A percentile compares a stretch with the other conserved stretches of the same genome.
phyloP scores from a whole-genome alignment of 2,797 vertebrate species.

The Hippopotamyrus pictus region DNA sequence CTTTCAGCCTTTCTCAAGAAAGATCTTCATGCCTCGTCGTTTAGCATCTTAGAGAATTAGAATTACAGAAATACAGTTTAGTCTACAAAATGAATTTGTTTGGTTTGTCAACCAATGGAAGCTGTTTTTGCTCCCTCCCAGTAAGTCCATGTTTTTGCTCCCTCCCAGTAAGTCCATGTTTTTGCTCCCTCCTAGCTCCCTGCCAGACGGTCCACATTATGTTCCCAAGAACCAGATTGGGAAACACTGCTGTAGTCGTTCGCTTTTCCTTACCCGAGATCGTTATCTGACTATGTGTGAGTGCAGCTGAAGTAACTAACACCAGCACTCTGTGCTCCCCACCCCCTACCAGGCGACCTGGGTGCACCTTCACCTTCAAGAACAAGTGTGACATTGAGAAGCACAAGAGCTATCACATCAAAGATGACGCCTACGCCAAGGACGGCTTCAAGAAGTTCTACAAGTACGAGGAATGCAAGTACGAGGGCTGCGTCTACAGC shows the following conservation, averaged over 20 bases:
- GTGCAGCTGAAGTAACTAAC: background rate
- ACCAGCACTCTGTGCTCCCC: background rate
- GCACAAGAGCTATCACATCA: slow-evolving; percentile 99
- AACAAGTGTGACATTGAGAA: slow-evolving; percentile 99
- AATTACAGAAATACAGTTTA: slow-evolving; percentile 17
- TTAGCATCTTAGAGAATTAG: background rate
- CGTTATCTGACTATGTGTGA: background rate
- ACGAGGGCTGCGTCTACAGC: slow-evolving; percentile 98
- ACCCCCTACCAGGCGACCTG: slow-evolving; percentile 70
- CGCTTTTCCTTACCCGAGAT: background rate
- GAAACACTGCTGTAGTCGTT: background rate
- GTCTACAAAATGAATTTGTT: background rate
- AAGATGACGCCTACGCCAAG: slow-evolving; percentile 98
- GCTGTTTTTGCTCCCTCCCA: too few relatives aligned
- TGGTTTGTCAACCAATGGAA: background rate
- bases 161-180: background rate
- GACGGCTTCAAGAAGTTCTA: slow-evolving; percentile 99
- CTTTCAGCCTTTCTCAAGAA: background rate
- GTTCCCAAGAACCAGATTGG: background rate
- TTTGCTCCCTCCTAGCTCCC: background rate
- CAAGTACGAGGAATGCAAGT: slow-evolving; percentile 98
- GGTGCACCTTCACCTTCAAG: slow-evolving; percentile 98
- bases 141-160: background rate
- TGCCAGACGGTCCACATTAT: background rate
- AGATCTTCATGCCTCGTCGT: background rate